phyloP scores from a whole-genome alignment of 2,888 invertebrate genomes.

The Limnephilus marmoratus region DNA sequence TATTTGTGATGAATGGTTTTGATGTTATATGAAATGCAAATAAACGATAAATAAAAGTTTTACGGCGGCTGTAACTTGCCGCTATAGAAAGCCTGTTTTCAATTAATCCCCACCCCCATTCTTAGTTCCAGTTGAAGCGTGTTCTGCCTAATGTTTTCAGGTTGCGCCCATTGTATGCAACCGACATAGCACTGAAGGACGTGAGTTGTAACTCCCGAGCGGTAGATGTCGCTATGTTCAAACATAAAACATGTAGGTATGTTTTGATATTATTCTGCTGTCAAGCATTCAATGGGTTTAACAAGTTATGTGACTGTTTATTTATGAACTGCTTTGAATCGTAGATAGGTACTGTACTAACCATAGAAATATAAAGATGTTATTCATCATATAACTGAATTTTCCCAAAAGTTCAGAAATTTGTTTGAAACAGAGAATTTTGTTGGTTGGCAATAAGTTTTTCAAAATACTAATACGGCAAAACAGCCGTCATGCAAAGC shows the following conservation, averaged over 20 bases:
- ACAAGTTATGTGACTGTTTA: neutral
- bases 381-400: no score
- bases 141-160: neutral
- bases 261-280: no score
- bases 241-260: neutral
- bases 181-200: neutral
- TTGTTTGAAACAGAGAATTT: no score
- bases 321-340: neutral
- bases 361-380: no score
- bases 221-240: constrained; percentile 14
- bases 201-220: neutral
- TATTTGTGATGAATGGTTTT: constrained; percentile 66
- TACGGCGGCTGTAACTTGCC: constrained; percentile 57
- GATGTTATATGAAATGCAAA: constrained; percentile 67
- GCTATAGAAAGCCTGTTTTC: constrained; percentile 57
- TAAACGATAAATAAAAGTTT: constrained; percentile 65
- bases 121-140: neutral
- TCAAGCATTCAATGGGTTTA: neutral
- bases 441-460: no score
- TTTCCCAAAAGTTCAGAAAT: no score
- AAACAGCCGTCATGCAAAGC: no score
- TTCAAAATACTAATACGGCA: no score
- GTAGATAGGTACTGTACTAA: no score
- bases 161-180: constrained; percentile 8
- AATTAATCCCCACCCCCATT: neutral